A percentile compares a stretch with the other conserved stretches of the same genome.
Evolutionary conservation across 2,113 vertebrate genomes (phyloP).

Genomic region (Chloropsis cyanopogon): DNA sequence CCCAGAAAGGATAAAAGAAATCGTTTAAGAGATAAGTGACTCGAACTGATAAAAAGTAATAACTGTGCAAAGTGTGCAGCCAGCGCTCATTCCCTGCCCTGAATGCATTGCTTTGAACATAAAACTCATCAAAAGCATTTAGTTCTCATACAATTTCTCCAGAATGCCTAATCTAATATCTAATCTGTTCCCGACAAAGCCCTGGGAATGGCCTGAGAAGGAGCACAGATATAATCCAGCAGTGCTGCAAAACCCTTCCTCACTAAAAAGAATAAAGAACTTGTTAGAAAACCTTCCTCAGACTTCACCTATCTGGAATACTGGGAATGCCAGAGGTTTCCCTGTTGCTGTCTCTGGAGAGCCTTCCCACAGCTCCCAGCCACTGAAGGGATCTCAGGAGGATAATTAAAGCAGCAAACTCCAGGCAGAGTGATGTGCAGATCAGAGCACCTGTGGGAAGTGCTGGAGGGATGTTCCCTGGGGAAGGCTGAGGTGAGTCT

Average conservation of each 20-base stretch:
- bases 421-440: not conserved
- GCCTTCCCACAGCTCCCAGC: not conserved
- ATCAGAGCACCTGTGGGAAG: conserved; percentile 13
- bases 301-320: not conserved
- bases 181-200: not conserved
- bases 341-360: not conserved
- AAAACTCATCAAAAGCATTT: conserved; percentile 14
- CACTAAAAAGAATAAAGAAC: not conserved
- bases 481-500: not conserved
- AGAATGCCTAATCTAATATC: not conserved
- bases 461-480: not conserved
- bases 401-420: not conserved
- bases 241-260: not conserved
- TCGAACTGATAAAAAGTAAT: not conserved
- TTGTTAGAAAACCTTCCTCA: not conserved
- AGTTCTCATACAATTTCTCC: not conserved
- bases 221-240: not conserved
- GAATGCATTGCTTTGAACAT: not conserved
- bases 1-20: not conserved
- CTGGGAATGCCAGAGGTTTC: conserved; percentile 22
- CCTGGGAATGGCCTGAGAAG: not conserved
- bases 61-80: not conserved
- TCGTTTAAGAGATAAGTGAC: not conserved
- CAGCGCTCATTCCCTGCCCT: not conserved
- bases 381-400: not conserved